These are phyloP conservation scores for Calliphora vicina DNA, from an alignment of 1,140 invertebrate genomes.

Conservation along the genomic window DNA sequence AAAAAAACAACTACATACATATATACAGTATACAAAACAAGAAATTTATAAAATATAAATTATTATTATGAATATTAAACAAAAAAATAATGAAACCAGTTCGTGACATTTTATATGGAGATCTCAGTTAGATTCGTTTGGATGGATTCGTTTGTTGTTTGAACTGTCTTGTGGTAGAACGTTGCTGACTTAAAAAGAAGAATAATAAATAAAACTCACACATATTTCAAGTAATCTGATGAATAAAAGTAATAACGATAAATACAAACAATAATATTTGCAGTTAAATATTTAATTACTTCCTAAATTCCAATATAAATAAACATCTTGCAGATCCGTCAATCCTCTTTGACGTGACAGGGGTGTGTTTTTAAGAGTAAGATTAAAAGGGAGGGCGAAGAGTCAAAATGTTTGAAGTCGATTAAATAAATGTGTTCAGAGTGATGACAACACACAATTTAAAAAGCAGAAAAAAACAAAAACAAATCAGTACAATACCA, in stretches of 20 bases:
- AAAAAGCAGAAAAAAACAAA: too few species aligned
- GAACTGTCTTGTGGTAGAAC: background rate
- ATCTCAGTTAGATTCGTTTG: background rate
- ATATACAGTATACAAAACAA: background rate
- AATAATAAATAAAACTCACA: too few species aligned
- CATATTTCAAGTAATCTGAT: background rate
- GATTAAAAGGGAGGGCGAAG: too few species aligned
- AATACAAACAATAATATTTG: background rate
- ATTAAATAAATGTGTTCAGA: background rate
- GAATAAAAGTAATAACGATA: background rate
- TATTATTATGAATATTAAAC: background rate
- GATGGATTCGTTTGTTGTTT: background rate
- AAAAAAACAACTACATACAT: background rate
- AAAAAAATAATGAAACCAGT: background rate
- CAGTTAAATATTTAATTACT: background rate
- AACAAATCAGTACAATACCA: background rate
- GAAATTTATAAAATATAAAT: background rate
- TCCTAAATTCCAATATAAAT: background rate
- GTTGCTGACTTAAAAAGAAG: too few species aligned
- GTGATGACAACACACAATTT: background rate
- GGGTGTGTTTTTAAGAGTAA: too few species aligned
- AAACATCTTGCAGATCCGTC: background rate
- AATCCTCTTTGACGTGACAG: background rate
- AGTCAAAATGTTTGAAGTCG: background rate
- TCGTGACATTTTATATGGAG: background rate